Evolutionary conservation across 2,113 vertebrate genomes (phyloP), one percentile per base, ranked within the genome.

Genomic region (Xenopus laevis): DNA sequence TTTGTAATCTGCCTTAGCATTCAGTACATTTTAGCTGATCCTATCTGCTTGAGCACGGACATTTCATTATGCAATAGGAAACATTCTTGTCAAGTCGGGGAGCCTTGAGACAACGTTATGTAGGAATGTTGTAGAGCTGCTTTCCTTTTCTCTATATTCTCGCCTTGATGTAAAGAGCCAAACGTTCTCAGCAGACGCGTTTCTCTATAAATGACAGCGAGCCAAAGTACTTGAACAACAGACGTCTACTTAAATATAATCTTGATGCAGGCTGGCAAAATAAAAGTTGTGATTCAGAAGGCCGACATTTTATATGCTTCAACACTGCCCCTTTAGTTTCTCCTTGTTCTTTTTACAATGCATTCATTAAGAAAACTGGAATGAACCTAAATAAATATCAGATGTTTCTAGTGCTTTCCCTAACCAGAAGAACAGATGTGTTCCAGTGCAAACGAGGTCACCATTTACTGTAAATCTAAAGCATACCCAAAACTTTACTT

Each of bases 361-460:
- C 40, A 40, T 47, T 61, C 57, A 46, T 61, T 30, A 27, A 47
- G 57, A 61, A 61, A 71, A 60, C 69, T 60, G 57, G 18, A 61
- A 61, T 71, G 69, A 47, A 61, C 20, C 40, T 61, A 71, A 60
- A 71, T 61, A 15, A 21, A 71, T 61, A 71, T 71, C 33, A 61
- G 57, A 71, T 71, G 69, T 71, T 58, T 20, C 33, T 46, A 23
- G 40, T 71, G 55, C 27, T 71, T 70, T 71, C 40, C 69, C 47
- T 71, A 71, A 61, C 57, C 69, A 71, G 44, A 61, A 58, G 57
- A 71, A 71, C 69, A 71, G 69, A 71, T 71, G 69, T 71, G 12
- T 47, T 52, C n/a, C 69, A 50, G 69, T 61, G 69, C 69, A 71
- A 16, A 57, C 50, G 69, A 71, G 69, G 69, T 71, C 69, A 71